A percentile compares a stretch with the other conserved stretches of the same genome.
Conservation (phyloP, 2,797 vertebrate genomes). For the Falco biarmicus region DNA sequence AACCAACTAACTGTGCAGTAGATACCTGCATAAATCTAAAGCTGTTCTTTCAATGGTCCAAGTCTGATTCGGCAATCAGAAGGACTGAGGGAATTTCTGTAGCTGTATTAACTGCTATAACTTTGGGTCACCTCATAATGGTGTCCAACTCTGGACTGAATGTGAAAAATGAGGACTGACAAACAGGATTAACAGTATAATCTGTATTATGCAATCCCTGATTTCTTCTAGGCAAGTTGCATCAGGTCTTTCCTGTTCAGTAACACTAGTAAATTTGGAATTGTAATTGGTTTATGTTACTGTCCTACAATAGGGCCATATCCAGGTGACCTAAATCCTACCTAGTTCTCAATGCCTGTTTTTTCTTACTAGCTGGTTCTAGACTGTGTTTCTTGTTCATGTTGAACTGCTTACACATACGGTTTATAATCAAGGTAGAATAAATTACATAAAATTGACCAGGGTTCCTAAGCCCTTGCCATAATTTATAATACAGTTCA, state of each 20-base stretch:
- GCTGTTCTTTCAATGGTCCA: not conserved
- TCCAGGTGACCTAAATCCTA: constrained; percentile 22
- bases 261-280: constrained; percentile 46
- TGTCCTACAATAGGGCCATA: not conserved
- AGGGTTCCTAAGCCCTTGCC: not conserved
- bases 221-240: constrained; percentile 5
- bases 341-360: not conserved
- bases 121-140: not conserved
- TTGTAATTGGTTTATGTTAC: constrained; percentile 37
- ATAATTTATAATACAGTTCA: not conserved
- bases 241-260: constrained; percentile 27
- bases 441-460: not conserved
- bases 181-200: constrained; percentile 57
- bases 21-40: not conserved
- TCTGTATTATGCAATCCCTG: constrained; percentile 22
- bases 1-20: not conserved
- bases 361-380: not conserved
- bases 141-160: not conserved
- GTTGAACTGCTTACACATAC: not conserved
- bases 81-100: not conserved
- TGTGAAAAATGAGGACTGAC: constrained; percentile 29
- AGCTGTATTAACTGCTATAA: not conserved
- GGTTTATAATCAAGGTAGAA: not conserved
- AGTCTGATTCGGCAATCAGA: not conserved
- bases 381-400: not conserved